phyloP scores from a whole-genome alignment of 2,888 invertebrate genomes.

The Napeogenes inachia region DNA sequence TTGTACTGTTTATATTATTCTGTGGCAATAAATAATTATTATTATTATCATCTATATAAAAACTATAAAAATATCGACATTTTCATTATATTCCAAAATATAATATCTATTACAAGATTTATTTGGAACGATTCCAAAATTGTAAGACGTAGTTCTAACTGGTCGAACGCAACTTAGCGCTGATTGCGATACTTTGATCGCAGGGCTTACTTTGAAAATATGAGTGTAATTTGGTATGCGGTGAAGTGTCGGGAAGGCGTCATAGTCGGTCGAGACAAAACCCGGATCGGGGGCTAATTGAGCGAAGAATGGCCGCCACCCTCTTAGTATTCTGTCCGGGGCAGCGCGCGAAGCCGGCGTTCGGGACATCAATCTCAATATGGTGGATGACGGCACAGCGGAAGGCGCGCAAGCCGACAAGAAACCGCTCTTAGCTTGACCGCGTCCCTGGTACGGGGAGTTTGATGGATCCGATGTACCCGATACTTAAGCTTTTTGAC shows the following conservation, averaged over 20 bases:
- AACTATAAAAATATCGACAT: too few relatives aligned
- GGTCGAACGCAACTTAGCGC: conserved; percentile 33
- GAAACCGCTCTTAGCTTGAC: conserved; percentile 68
- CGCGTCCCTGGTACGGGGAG: conserved; percentile 41
- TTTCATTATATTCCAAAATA: neutral
- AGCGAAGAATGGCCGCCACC: conserved; percentile 63
- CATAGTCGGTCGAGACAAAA: conserved; percentile 53
- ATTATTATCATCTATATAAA: too few relatives aligned
- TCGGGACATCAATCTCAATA: conserved; percentile 75
- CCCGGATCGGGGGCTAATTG: conserved; percentile 68
- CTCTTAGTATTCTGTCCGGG: conserved; percentile 69
- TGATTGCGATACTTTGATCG: conserved; percentile 55
- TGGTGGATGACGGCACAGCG: conserved; percentile 66
- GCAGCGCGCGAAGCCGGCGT: conserved; percentile 50
- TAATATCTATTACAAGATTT: conserved; percentile 9
- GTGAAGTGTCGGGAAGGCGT: conserved; percentile 51
- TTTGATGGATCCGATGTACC: conserved; percentile 58
- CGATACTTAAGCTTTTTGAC: conserved; percentile 18
- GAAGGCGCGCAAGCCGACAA: conserved; percentile 64
- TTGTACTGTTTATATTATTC: too few relatives aligned
- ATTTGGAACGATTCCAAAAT: neutral
- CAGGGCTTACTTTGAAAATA: conserved; percentile 66
- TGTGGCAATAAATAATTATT: too few relatives aligned
- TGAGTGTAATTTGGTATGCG: conserved; percentile 69
- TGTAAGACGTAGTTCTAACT: conserved; percentile 19